These are phyloP conservation scores for Thamnaconus septentrionalis DNA, from an alignment of 2,113 vertebrate genomes.

Conservation along the genomic window DNA sequence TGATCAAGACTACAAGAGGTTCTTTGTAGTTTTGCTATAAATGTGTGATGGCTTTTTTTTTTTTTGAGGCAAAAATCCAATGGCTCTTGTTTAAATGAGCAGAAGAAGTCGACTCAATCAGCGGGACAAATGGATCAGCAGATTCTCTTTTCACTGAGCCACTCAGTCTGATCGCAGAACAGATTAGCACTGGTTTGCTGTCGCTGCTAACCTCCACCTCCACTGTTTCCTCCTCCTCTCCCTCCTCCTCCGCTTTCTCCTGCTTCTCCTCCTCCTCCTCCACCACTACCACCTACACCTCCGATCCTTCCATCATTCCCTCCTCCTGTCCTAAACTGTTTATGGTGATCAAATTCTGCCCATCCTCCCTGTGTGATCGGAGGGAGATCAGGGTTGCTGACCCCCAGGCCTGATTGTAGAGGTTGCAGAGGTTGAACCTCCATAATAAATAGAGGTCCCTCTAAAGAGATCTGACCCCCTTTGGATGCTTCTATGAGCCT, in stretches of 20 bases:
- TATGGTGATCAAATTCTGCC: slow-evolving; percentile 74
- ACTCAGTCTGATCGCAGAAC: slow-evolving; percentile 62
- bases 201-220: slow-evolving; percentile 33
- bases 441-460: slow-evolving; percentile 59
- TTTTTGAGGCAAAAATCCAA: too few relatives aligned
- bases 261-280: slow-evolving; percentile 6
- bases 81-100: too few relatives aligned
- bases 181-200: slow-evolving; percentile 69
- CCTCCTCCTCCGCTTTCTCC: slow-evolving; percentile 31
- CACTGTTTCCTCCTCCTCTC: slow-evolving; percentile 22
- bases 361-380: slow-evolving; percentile 67
- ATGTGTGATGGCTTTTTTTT: too few relatives aligned
- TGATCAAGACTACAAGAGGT: too few relatives aligned
- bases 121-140: slow-evolving; percentile 60
- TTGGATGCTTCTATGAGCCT: slow-evolving; percentile 44
- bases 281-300: slow-evolving; percentile 10
- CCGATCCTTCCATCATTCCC: slow-evolving; percentile 48
- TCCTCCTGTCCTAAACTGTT: slow-evolving; percentile 73
- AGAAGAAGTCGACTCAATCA: not conserved
- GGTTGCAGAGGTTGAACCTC: slow-evolving; percentile 41
- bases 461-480: slow-evolving; percentile 55
- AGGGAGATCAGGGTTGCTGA: slow-evolving; percentile 69
- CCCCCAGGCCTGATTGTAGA: slow-evolving; percentile 65
- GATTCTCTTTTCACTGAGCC: slow-evolving; percentile 43
- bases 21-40: too few relatives aligned